Evolutionary conservation across 2,797 vertebrate species (phyloP).

Genomic region (Alosa sapidissima): DNA sequence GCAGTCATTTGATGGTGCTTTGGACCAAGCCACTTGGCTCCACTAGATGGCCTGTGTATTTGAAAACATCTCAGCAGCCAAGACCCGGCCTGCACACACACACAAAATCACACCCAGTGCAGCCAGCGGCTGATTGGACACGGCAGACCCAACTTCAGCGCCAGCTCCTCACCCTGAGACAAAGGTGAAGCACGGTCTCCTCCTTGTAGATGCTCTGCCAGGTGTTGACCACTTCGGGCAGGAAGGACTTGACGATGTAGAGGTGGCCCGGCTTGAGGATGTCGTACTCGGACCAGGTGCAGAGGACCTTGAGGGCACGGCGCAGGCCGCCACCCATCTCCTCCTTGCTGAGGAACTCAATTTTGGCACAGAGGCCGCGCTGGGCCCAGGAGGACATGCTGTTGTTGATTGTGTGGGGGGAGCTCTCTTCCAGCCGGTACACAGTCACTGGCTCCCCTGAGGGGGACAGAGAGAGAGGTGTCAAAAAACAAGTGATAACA

Average conservation of each 20-base stretch:
- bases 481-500: not conserved
- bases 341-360: slow-evolving; percentile 98
- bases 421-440: slow-evolving; percentile 97
- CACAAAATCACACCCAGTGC: not conserved
- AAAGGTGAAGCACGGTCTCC: slow-evolving; percentile 96
- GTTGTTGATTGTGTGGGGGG: slow-evolving; percentile 95
- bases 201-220: slow-evolving; percentile 98
- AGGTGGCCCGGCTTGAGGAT: slow-evolving; percentile 94
- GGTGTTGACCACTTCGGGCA: slow-evolving; percentile 94
- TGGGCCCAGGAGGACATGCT: slow-evolving; percentile 99
- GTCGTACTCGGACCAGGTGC: slow-evolving; percentile 97
- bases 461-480: not conserved
- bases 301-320: slow-evolving; percentile 93
- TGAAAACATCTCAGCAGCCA: slow-evolving; percentile 3
- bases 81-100: not conserved
- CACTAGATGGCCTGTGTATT: not conserved
- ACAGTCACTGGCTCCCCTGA: slow-evolving; percentile 95
- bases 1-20: not conserved
- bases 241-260: slow-evolving; percentile 98
- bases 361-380: slow-evolving; percentile 94
- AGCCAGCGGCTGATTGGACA: too few relatives aligned
- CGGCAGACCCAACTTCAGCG: too few relatives aligned
- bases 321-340: slow-evolving; percentile 97
- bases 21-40: not conserved
- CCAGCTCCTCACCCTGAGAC: slow-evolving; percentile 86